Percentiles rank a stretch among this genome's conserved stretches.
Evolutionary conservation across 1,140 invertebrate genomes (phyloP).

Genomic region (Pollicipes pollicipes): DNA sequence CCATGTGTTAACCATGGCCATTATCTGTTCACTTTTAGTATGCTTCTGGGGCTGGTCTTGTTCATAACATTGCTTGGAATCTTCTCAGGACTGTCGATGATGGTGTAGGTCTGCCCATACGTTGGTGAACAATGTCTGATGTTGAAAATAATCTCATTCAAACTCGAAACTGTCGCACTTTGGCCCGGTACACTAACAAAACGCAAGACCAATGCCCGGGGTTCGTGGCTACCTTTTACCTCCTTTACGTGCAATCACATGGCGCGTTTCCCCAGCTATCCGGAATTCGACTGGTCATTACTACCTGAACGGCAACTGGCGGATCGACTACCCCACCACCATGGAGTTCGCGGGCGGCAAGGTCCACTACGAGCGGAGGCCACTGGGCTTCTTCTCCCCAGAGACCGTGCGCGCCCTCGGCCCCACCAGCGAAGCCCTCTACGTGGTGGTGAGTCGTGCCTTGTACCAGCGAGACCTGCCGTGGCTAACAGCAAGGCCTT

Average conservation of each 20-base stretch:
- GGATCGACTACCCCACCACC: slow-evolving; percentile 68
- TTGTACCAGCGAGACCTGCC: slow-evolving; percentile 19
- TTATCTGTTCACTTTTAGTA: too few species aligned
- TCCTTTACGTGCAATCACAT: too few species aligned
- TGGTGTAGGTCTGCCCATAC: too few species aligned
- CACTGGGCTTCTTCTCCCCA: slow-evolving; percentile 56
- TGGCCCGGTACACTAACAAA: too few species aligned
- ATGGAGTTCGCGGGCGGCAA: slow-evolving; percentile 58
- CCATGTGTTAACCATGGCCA: too few species aligned
- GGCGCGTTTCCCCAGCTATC: slow-evolving; percentile 50
- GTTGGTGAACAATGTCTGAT: too few species aligned
- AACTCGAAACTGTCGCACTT: too few species aligned
- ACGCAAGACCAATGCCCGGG: too few species aligned
- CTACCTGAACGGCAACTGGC: slow-evolving; percentile 84
- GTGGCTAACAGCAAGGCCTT: slow-evolving; percentile 7
- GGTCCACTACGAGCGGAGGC: slow-evolving; percentile 70
- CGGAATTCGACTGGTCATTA: slow-evolving; percentile 63
- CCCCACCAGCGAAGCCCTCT: slow-evolving; percentile 69
- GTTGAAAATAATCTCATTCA: too few species aligned
- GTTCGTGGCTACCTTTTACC: slow-evolving; percentile 41
- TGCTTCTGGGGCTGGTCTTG: too few species aligned
- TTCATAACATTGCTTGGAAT: too few species aligned
- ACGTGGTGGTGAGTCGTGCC: slow-evolving; percentile 68
- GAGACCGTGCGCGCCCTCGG: slow-evolving; percentile 64
- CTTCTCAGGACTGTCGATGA: too few species aligned